These are phyloP conservation scores for Eurosta solidaginis DNA, from an alignment of 1,140 invertebrate genomes.

Conservation along the genomic window DNA sequence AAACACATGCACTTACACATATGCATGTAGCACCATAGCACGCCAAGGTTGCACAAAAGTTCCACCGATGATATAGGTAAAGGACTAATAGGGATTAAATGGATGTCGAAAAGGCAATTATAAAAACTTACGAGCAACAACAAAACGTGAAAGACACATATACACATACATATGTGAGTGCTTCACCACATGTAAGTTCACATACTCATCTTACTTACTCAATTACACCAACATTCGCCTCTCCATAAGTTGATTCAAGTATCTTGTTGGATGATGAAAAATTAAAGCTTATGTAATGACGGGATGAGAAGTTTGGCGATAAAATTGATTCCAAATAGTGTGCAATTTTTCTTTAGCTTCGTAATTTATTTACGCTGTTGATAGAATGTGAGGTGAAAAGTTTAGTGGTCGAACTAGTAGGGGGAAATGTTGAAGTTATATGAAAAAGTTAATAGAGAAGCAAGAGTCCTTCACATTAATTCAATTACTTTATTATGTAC, in stretches of 20 bases:
- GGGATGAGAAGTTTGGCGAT: not conserved
- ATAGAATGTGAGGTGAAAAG: not conserved
- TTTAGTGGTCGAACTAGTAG: not conserved
- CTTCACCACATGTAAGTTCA: not conserved
- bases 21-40: too few relatives aligned
- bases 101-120: constrained; percentile 60
- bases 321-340: constrained; percentile 56
- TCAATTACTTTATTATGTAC: too few relatives aligned
- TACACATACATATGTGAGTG: not conserved
- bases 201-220: not conserved
- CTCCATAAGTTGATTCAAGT: constrained; percentile 19
- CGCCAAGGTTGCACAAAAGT: not conserved
- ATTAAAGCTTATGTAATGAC: constrained; percentile 32
- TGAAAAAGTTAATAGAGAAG: not conserved
- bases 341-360: constrained; percentile 45
- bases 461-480: too few relatives aligned
- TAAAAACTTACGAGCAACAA: constrained; percentile 40
- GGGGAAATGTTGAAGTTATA: not conserved
- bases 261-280: constrained; percentile 25
- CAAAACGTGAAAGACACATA: constrained; percentile 16
- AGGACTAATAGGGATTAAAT: constrained; percentile 59
- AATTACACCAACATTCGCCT: not conserved
- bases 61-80: constrained; percentile 14
- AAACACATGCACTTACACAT: not conserved
- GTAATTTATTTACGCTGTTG: not conserved